Evolutionary conservation across 2,888 invertebrate species (phyloP).

Genomic region (Acanthosepion pharaonis): DNA sequence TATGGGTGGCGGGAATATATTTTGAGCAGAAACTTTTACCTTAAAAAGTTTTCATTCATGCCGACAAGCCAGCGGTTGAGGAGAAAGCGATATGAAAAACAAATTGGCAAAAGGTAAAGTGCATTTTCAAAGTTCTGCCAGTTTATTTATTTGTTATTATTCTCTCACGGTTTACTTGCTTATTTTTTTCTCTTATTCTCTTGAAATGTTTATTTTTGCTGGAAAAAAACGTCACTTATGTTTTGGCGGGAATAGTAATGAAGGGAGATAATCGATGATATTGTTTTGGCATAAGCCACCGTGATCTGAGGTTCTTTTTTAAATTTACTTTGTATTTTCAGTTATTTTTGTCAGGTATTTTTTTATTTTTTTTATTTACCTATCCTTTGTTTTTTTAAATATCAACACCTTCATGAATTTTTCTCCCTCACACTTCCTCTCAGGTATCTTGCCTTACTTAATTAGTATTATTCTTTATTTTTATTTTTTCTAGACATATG

Average conservation of each 20-base stretch:
- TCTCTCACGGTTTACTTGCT: not conserved
- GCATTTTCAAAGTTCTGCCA: not conserved
- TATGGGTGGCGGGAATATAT: not conserved
- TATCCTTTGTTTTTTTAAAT: too few relatives aligned
- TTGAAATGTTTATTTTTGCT: not conserved
- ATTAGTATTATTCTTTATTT: too few relatives aligned
- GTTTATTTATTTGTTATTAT: not conserved
- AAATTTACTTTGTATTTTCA: too few relatives aligned
- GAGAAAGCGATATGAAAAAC: not conserved
- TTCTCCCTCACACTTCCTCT: too few relatives aligned
- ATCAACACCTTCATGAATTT: too few relatives aligned
- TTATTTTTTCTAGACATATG: too few relatives aligned
- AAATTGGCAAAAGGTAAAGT: not conserved
- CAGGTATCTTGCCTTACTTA: too few relatives aligned
- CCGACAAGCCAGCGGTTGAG: too few relatives aligned
- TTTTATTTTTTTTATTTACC: too few relatives aligned
- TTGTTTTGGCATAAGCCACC: not conserved
- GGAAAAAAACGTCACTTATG: not conserved
- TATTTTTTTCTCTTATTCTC: not conserved
- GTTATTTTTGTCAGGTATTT: not conserved
- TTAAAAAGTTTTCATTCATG: too few relatives aligned
- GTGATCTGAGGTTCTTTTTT: not conserved
- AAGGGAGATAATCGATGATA: not conserved
- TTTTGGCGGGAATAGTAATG: not conserved
- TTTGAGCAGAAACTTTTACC: too few relatives aligned